A percentile compares a stretch with the other conserved stretches of the same genome.
Conservation (phyloP, 1,140 invertebrate species). For the Prorops nasuta region DNA sequence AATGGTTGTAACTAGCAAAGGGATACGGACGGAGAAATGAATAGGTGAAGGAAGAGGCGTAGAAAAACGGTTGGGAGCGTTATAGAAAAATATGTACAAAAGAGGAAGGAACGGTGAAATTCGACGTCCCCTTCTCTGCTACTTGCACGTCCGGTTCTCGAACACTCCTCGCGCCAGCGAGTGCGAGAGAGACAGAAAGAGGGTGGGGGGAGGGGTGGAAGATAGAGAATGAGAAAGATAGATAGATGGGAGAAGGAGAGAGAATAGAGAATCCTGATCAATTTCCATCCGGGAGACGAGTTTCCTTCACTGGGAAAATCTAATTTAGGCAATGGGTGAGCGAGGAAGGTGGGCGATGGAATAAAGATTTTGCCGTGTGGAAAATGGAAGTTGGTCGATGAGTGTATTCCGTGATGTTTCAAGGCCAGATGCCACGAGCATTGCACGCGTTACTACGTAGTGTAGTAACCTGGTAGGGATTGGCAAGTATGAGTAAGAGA, state of each 20-base stretch:
- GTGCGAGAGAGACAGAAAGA: constrained; percentile 6
- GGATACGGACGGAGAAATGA: neutral
- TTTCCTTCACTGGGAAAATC: no score
- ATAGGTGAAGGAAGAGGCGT: neutral
- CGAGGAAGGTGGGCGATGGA: no score
- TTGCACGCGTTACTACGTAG: constrained; percentile 27
- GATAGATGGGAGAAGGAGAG: neutral
- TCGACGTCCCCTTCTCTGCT: neutral
- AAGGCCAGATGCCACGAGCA: constrained; percentile 32
- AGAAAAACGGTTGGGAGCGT: neutral
- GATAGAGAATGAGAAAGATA: neutral
- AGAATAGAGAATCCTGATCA: no score
- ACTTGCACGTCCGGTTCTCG: no score
- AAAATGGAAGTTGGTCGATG: no score
- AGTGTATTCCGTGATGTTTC: constrained; percentile 22
- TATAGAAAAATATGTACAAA: neutral
- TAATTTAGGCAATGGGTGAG: no score
- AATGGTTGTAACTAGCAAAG: neutral
- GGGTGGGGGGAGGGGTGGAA: no score
- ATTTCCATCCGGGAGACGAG: no score
- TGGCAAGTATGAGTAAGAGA: no score
- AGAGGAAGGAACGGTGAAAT: neutral
- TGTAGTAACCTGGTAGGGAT: constrained; percentile 25
- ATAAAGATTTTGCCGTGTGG: no score
- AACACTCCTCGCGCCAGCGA: neutral